Percentiles rank a stretch among this genome's conserved stretches.
These are phyloP conservation scores for Phataginus tricuspis DNA, from an alignment of 2,797 vertebrate genomes.

Conservation along the genomic window DNA sequence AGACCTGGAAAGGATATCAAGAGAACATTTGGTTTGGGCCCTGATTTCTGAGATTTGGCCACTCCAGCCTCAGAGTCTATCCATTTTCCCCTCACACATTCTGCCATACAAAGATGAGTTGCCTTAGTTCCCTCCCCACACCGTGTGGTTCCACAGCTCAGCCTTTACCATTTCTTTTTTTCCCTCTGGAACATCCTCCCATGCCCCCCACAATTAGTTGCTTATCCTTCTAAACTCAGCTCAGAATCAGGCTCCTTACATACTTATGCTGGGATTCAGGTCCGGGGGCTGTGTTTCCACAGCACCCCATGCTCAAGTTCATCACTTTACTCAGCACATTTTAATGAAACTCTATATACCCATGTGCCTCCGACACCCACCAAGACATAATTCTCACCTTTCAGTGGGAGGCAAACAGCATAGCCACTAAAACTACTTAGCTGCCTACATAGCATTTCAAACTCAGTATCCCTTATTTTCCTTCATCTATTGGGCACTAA, in stretches of 20 bases:
- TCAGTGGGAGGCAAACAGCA: background rate
- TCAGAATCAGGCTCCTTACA: background rate
- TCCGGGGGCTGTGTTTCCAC: constrained; percentile 42
- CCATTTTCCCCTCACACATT: no score
- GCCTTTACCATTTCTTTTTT: background rate
- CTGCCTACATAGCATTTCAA: background rate
- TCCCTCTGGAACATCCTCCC: background rate
- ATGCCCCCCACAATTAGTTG: background rate
- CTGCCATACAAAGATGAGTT: background rate
- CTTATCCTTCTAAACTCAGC: background rate
- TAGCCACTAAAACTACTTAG: background rate
- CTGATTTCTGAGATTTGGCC: background rate
- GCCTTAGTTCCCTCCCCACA: background rate
- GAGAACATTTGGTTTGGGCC: background rate
- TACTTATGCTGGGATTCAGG: background rate
- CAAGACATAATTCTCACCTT: background rate
- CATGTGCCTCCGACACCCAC: constrained; percentile 32
- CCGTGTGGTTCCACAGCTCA: background rate
- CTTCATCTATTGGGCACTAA: background rate
- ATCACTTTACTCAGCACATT: constrained; percentile 51
- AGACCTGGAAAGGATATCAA: background rate
- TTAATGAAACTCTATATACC: constrained; percentile 57
- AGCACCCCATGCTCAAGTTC: background rate
- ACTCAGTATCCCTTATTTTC: background rate
- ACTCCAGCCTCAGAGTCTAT: background rate